Percentiles rank a stretch among this genome's conserved stretches.
Conservation (phyloP, 2,797 vertebrate species). For the Phoxinus dragarum region DNA sequence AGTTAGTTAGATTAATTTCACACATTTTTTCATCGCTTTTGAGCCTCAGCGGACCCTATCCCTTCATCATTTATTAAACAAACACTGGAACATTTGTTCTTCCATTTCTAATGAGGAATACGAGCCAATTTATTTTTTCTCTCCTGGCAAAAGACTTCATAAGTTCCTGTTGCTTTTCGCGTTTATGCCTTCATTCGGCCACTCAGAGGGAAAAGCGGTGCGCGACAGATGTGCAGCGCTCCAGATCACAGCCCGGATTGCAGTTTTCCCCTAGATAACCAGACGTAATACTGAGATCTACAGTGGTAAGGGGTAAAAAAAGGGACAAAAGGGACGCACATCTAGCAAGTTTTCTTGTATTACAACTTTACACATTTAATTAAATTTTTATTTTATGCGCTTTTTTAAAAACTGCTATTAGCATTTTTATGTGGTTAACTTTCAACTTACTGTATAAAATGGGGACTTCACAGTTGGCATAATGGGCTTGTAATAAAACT, state of each 20-base stretch:
- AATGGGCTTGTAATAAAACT: neutral
- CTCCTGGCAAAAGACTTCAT: conserved; percentile 3
- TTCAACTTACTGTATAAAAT: neutral
- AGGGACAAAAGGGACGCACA: neutral
- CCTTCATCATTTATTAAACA: conserved; percentile 13
- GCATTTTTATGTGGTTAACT: neutral
- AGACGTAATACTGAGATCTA: neutral
- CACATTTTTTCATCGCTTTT: conserved; percentile 16
- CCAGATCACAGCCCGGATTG: neutral
- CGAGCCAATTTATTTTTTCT: conserved; percentile 9
- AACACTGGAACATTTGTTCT: conserved; percentile 39
- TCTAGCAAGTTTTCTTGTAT: neutral
- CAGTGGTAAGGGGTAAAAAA: neutral
- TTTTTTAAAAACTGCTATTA: neutral
- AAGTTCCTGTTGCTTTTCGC: neutral
- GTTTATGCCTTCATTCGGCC: neutral
- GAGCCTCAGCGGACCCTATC: neutral
- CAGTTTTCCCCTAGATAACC: neutral
- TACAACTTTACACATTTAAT: neutral
- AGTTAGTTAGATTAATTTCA: conserved; percentile 34
- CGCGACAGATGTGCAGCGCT: neutral
- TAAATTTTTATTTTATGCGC: neutral
- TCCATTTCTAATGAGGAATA: conserved; percentile 10
- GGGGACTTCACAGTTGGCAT: neutral
- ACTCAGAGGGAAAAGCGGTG: neutral